phyloP scores from a whole-genome alignment of 2,888 invertebrate genomes.

The Dastarcus helophoroides region DNA sequence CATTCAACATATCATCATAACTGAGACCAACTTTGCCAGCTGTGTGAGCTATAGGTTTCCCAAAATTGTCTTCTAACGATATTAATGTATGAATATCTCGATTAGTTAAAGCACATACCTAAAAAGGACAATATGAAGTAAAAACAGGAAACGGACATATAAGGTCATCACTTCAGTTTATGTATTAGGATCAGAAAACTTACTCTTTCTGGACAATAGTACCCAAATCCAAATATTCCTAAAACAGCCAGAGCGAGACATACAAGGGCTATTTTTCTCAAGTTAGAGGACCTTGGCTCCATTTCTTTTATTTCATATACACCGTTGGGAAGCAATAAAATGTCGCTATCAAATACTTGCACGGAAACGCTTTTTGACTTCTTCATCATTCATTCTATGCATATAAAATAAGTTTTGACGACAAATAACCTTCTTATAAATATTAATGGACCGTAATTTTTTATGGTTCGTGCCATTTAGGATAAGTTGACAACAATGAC shows the following conservation, averaged over 20 bases:
- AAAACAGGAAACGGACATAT: too few species aligned
- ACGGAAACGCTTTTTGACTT: slow-evolving; percentile 55
- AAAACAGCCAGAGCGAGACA: slow-evolving; percentile 73
- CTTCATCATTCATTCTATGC: slow-evolving; percentile 33
- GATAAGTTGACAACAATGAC: too few species aligned
- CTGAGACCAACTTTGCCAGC: slow-evolving; percentile 59
- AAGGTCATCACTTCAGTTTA: too few species aligned
- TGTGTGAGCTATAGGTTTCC: slow-evolving; percentile 30
- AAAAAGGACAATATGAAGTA: slow-evolving; percentile 13
- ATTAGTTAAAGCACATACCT: slow-evolving; percentile 64
- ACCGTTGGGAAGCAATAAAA: slow-evolving; percentile 65
- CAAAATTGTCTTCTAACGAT: slow-evolving; percentile 41
- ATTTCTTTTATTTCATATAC: slow-evolving; percentile 73
- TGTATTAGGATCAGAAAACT: slow-evolving; percentile 22
- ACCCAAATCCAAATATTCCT: slow-evolving; percentile 81
- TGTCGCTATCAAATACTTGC: slow-evolving; percentile 70
- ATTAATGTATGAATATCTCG: slow-evolving; percentile 37
- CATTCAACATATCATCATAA: slow-evolving; percentile 77
- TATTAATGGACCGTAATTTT: neutral
- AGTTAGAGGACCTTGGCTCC: slow-evolving; percentile 68
- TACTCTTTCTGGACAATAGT: slow-evolving; percentile 81
- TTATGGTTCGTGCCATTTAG: too few species aligned
- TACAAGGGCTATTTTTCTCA: slow-evolving; percentile 69
- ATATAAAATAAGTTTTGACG: slow-evolving; percentile 1
- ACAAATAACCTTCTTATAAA: too few species aligned